Base-by-base conservation (phyloP, 2,888 invertebrate species). In the Aelia acuminata region DNA sequence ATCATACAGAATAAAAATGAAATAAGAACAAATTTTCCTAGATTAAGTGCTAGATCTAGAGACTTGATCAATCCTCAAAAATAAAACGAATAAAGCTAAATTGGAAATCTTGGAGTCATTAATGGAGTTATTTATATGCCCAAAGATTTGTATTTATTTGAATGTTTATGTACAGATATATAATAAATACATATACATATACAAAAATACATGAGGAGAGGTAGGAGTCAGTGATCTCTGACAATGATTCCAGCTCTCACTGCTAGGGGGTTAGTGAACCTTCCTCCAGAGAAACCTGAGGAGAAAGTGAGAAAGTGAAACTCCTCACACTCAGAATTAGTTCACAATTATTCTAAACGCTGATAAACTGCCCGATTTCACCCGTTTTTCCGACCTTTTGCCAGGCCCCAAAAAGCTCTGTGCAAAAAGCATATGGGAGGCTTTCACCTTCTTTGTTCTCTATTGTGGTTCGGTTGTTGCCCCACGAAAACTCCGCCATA, bases 231-330 rank as follows among this genome's bases (percentile, higher is more conserved):
- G 43, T 80, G 43, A 75, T n/a, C 80, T 3, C 43, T n/a, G 43
- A 47, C 80, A 80, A 47, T n/a, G 80, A 35, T 26, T 13, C 18
- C 18, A 70, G 35, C 75, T 39, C 75, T 39, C 75, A 22, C 35
- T 35, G 8, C 13, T 11, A 39, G 0, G 43, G 39, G 43, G 43
- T 22, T 43, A 39, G 39, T 43, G 43, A 47, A 20, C 43, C 80
- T n/a, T 1, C 43, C 22, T 7, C 10, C 43, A 80, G 80, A 43
- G 80, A 80, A 80, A 80, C 80, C 63, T 80, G n/a, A 35, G 43
- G 80, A 43, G 80, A 80, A 80, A 80, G 80, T 80, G 80, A 80
- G 80, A 80, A 80, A 80, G 80, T 80, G 80, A 80, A 80, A 80
- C 80, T 47, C 43, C 43, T 47, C 80, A 43, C 80, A 80, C 80